Evolutionary conservation across 2,113 vertebrate genomes (phyloP), one percentile per base, ranked within the genome.

Genomic region (Malurus melanocephalus): DNA sequence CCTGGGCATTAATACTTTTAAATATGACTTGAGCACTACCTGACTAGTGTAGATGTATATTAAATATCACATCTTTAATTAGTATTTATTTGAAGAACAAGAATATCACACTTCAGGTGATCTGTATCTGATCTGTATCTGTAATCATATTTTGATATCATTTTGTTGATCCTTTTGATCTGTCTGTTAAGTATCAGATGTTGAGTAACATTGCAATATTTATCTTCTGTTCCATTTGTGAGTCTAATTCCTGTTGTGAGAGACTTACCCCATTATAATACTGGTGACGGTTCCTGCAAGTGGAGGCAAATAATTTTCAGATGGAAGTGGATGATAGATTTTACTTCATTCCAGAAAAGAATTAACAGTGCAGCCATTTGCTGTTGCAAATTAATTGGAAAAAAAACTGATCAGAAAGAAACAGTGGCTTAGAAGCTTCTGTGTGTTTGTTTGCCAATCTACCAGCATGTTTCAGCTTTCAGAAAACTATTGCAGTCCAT

Each of bases 351-450:
- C 0, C 2, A 66, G 48, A 80, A 71, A 71, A 67, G 11, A 69
- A 62, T 62, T 42, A 76, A 30, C 28, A 49, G 38, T 62, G 12
- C 45, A 64, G 24, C 14, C 60, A 51, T 92, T 81, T 92, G 71
- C 64, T 73, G 40, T 57, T 74, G 38, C 24, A 83, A 83, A 46
- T 69, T 40, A 71, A 62, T 78, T 71, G 65, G 40, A 75, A 38
- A 86, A 19, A 93, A 86, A 55, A 72, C 40, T 62, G 40, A 69
- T 86, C 33, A 55, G 33, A 80, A 43, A 73, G 11, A 89, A 85
- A 76, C 6, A 23, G 33, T 46, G 24, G 18, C 46, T 85, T 69
- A 85, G 57, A 67, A 91, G 43, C 48, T 76, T 32, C 51, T 78
- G 13, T 64, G 17, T 32, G 42, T 88, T 90, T 92, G 23, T 64